Evolutionary conservation across 2,888 invertebrate species (phyloP).

Genomic region (Tenthredo distinguenda): DNA sequence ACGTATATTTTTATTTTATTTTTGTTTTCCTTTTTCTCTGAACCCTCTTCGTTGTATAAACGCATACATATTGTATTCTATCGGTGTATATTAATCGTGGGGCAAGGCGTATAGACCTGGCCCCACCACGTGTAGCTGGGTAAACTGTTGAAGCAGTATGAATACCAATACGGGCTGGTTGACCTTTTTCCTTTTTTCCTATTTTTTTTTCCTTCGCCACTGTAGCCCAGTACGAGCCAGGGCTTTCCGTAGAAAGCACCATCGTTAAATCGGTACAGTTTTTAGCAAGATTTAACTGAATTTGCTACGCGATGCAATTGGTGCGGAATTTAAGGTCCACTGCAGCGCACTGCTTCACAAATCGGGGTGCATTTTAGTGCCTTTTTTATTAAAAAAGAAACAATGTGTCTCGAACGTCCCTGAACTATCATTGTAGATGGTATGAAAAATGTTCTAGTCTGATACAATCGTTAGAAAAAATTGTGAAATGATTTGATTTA

Average conservation of each 20-base stretch:
- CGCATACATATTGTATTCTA: constrained; percentile 35
- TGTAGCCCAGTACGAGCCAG: constrained; percentile 6
- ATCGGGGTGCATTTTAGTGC: constrained; percentile 8
- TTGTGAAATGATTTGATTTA: neutral
- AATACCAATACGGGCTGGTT: constrained; percentile 42
- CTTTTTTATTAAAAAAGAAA: neutral
- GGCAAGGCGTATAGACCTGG: constrained; percentile 10
- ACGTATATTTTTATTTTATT: constrained; percentile 12
- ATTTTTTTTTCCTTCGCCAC: neutral
- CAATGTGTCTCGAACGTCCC: neutral
- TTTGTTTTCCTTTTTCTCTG: neutral
- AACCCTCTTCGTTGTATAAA: constrained; percentile 37
- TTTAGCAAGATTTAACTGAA: constrained; percentile 27
- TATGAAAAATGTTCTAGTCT: neutral
- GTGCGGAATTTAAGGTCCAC: constrained; percentile 26
- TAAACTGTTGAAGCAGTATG: constrained; percentile 41
- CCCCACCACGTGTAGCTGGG: constrained; percentile 20
- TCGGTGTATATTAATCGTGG: constrained; percentile 40
- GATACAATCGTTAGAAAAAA: neutral
- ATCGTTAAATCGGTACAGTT: constrained; percentile 24
- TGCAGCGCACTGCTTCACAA: constrained; percentile 15
- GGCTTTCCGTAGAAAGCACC: constrained; percentile 18
- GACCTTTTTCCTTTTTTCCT: constrained; percentile 6
- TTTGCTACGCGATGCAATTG: constrained; percentile 42
- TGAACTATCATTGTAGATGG: neutral